These are phyloP conservation scores for Onychomys arenicola DNA, from an alignment of 2,797 vertebrate genomes.

Conservation along the genomic window DNA sequence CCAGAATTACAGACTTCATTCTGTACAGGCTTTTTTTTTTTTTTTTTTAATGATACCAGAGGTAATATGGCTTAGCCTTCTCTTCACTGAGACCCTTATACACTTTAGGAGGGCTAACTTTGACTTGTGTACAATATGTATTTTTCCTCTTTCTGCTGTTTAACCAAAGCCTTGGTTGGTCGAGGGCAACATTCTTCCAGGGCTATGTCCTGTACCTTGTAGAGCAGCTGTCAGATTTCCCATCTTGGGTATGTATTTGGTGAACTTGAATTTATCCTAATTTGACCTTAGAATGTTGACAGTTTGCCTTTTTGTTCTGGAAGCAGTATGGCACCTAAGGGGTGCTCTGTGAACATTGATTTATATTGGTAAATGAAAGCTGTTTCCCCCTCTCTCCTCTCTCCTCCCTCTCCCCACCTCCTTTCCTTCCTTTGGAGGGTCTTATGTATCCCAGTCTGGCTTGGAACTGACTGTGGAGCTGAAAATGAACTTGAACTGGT, in stretches of 20 bases:
- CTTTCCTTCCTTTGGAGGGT: neutral
- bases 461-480: neutral
- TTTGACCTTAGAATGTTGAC: neutral
- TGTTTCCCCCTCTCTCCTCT: neutral
- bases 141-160: neutral
- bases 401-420: fast-evolving
- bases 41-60: neutral
- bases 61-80: neutral
- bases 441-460: neutral
- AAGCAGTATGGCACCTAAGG: neutral
- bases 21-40: neutral
- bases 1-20: neutral
- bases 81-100: neutral
- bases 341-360: neutral
- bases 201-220: neutral
- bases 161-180: neutral
- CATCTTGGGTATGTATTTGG: neutral
- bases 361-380: neutral
- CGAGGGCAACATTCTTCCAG: neutral
- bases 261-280: neutral
- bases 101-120: neutral
- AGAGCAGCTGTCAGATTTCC: neutral
- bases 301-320: neutral
- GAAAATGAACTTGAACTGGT: neutral
- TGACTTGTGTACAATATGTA: neutral